phyloP scores from a whole-genome alignment of 2,888 invertebrate species.

The Theodoxus fluviatilis region DNA sequence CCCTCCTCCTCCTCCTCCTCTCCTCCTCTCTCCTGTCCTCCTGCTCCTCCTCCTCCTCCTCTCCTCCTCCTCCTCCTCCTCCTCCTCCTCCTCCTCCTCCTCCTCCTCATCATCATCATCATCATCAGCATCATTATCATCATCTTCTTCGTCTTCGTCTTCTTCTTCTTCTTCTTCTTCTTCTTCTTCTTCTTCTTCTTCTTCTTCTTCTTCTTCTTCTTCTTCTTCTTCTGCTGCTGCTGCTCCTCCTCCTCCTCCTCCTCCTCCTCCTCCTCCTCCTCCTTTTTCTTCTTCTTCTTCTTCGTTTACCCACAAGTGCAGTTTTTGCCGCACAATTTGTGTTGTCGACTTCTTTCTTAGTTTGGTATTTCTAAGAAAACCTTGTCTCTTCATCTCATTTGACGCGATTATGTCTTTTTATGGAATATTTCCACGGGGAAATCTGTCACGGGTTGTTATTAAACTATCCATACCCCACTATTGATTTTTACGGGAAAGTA shows the following conservation, averaged over 20 bases:
- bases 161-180: background rate
- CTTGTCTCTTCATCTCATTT: too few species aligned
- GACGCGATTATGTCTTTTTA: too few species aligned
- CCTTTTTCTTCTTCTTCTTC: conserved; percentile 1
- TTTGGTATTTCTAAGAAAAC: too few species aligned
- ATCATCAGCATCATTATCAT: background rate
- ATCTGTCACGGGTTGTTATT: too few species aligned
- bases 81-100: background rate
- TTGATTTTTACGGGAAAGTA: too few species aligned
- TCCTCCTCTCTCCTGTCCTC: background rate
- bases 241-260: background rate
- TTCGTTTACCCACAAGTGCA: too few species aligned
- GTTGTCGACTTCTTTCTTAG: too few species aligned
- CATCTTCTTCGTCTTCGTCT: background rate
- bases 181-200: background rate
- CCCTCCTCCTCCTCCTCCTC: too few species aligned
- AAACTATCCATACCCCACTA: too few species aligned
- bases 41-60: background rate
- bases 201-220: background rate
- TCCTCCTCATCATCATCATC: background rate
- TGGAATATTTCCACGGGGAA: too few species aligned
- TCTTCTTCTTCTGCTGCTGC: background rate
- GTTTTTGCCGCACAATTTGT: too few species aligned
- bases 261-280: background rate
- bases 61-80: background rate